Evolutionary conservation across 2,113 vertebrate genomes (phyloP), one percentile per base, ranked within the genome.

Genomic region (Stegastes partitus): DNA sequence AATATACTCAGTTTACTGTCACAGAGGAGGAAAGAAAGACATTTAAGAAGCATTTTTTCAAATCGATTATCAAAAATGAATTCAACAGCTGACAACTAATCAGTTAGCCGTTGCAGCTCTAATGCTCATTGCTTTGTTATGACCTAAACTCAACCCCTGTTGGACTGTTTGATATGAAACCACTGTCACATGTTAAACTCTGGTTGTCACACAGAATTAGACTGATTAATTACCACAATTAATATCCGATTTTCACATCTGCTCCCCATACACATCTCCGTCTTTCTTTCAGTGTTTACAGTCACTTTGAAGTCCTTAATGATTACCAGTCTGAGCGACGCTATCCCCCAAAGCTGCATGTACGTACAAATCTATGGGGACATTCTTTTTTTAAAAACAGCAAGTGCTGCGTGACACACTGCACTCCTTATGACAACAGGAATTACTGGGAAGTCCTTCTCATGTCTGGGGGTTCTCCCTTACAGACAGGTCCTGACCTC

Each of bases 401-500:
- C 5, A 2, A 14, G 21, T 11, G 39, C 10, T 61, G n/a, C 21
- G 37, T 42, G 62, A 53, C 15, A 64, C 54, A 78, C 34, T 44
- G 3, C 26, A 45, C 44, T 28, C 54, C 5, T 58, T 57, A 31
- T 74, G 56, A 25, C 55, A 86, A 53, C 37, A 54, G 10, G 1
- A 68, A 45, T 67, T 21, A 82, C 1, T 0, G 7, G 37, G 19
- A 64, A 31, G 25, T 50, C 44, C 55, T 21, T 42, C n/a, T 56
- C 31, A 49, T 66, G 51, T 81, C 68, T 62, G 50, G 18, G 63
- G 11, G 22, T 31, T 42, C 19, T 67, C 8, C 3, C 61, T 66
- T 5, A 47, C 45, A 77, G 68, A 53, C 50, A 34, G 11, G 39
- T 54, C 65, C 39, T 81, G 58, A 83, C 82, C 84, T 82, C 66